These are phyloP conservation scores for Notospermus geniculatus DNA, from an alignment of 1,140 invertebrate genomes.

Conservation along the genomic window DNA sequence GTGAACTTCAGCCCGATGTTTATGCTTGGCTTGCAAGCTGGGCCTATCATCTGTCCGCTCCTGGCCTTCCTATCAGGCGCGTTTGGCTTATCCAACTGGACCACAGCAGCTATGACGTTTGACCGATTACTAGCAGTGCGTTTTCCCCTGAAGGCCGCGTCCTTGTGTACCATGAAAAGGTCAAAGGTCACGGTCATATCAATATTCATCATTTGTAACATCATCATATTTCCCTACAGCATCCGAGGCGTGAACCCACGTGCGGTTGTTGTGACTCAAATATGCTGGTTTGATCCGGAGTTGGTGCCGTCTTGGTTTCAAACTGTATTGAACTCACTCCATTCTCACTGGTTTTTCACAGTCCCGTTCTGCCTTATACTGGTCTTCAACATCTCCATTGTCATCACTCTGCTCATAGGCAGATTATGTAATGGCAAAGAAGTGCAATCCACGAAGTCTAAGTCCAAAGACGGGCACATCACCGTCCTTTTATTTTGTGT, in stretches of 20 bases:
- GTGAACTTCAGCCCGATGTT: neutral
- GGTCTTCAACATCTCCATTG: neutral
- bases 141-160: slow-evolving; percentile 8
- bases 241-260: neutral
- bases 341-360: neutral
- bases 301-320: neutral
- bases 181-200: neutral
- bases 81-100: neutral
- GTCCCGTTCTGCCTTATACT: neutral
- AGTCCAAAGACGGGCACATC: neutral
- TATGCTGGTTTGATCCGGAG: neutral
- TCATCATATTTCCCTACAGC: neutral
- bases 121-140: slow-evolving; percentile 9
- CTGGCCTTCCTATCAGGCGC: neutral
- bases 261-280: too few species aligned
- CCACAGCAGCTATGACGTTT: slow-evolving; percentile 8
- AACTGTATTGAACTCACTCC: neutral
- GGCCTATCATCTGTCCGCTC: neutral
- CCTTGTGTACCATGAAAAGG: neutral
- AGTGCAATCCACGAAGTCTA: too few species aligned
- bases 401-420: too few species aligned
- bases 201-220: neutral
- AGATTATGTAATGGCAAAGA: too few species aligned
- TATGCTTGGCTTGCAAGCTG: neutral
- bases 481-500: neutral